These are phyloP conservation scores for Taurulus bubalis DNA, from an alignment of 2,113 vertebrate species.

Conservation along the genomic window DNA sequence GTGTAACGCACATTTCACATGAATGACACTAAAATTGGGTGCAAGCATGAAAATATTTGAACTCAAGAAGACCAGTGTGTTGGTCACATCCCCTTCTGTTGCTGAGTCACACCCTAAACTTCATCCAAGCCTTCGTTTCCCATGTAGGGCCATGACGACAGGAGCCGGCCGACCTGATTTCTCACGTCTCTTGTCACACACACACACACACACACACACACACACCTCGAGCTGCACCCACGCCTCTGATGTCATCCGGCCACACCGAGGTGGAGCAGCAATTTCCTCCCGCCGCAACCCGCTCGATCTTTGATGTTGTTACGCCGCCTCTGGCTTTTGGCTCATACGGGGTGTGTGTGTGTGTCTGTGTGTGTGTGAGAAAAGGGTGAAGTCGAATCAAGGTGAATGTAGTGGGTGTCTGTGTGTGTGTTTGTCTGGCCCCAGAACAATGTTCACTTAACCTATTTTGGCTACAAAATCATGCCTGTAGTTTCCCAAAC, in stretches of 20 bases:
- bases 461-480: conserved; percentile 14
- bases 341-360: conserved; percentile 27
- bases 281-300: conserved; percentile 60
- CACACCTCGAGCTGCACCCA: conserved; percentile 40
- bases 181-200: too few species aligned
- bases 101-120: conserved; percentile 24
- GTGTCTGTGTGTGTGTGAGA: conserved; percentile 17
- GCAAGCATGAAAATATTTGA: not conserved
- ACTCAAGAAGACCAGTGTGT: too few species aligned
- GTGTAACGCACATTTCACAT: not conserved
- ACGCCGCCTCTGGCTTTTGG: conserved; percentile 49
- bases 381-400: conserved; percentile 37
- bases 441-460: conserved; percentile 46
- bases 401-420: conserved; percentile 22
- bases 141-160: conserved; percentile 52
- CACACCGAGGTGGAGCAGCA: conserved; percentile 54
- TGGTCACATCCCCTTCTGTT: not conserved
- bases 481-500: conserved; percentile 16
- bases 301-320: conserved; percentile 69
- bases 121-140: too few species aligned
- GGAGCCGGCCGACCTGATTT: too few species aligned
- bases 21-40: not conserved
- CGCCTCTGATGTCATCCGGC: conserved; percentile 66
- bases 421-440: conserved; percentile 13
- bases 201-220: not conserved